Base-by-base conservation (phyloP, 2,888 invertebrate genomes). In the Synergus laeviventris region DNA sequence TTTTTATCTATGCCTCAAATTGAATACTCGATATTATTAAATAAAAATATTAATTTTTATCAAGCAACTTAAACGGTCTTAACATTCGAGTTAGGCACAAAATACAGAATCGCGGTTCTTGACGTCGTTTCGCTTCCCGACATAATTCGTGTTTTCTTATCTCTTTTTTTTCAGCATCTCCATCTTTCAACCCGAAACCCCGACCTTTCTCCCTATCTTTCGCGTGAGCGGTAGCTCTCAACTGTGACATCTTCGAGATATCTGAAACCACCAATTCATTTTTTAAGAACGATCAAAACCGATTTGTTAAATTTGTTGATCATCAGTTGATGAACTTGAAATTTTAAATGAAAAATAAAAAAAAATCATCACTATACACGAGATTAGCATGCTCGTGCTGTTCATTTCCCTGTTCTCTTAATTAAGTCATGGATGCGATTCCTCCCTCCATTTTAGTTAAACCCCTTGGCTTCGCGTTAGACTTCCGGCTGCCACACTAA, bases 131-230 rank as follows among this genome's bases (percentile, higher is more conserved):
- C 59, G 24, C 59, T 24, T 82, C 82, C 76, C 76, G 75, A 76
- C 84, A 86, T 88, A 88, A 89, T 86, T 82, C 83, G 86, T 87
- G 84, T 88, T 88, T 86, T 87, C 81, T 86, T 85, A 84, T 87
- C 89, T 70, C 93, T 91, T 91, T 89, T 90, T 31, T 93, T 93
- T 92, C 93, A 93, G 93, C 93, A 91, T 91, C 91, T 90, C 91
- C 91, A 89, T 92, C 92, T 90, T 93, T 93, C 92, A 93, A 93
- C 91, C 91, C 92, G 85, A 92, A 92, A 91, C 93, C 93, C 84
- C 91, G 93, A 90, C 93, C 93, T 78, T 93, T 93, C 89, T 93
- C 93, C 92, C 91, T 93, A 87, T 91, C 92, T 86, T 87, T 91
- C 87, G 91, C 92, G 90, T 92, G 91, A 92, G 87, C 85, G 88